Percentiles rank a stretch among this genome's conserved stretches.
phyloP scores from a whole-genome alignment of 2,113 vertebrate species.

The Orcinus orca region DNA sequence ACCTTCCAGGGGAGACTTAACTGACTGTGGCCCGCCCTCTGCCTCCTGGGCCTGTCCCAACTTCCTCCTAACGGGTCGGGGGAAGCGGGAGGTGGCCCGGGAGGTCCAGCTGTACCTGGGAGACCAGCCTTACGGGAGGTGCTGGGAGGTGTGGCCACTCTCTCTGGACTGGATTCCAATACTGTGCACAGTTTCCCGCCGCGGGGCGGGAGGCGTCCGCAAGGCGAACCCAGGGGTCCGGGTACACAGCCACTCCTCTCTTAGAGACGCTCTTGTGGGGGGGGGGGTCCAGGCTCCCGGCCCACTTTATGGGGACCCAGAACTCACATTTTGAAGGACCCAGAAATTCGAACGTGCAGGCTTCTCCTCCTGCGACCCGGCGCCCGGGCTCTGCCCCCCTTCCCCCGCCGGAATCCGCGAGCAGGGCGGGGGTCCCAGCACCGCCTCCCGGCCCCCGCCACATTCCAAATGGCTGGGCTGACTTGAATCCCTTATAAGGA shows the following conservation, averaged over 20 bases:
- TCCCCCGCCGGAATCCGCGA: neutral
- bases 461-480: neutral
- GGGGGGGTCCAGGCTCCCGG: neutral
- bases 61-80: neutral
- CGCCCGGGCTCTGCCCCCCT: neutral
- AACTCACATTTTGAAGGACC: neutral
- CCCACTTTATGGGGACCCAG: neutral
- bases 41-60: neutral
- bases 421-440: neutral
- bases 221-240: no score
- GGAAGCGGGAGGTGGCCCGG: neutral
- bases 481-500: conserved; percentile 67
- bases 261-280: neutral
- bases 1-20: neutral
- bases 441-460: neutral
- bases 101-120: no score
- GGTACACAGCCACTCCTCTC: neutral
- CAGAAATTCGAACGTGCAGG: neutral
- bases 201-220: neutral
- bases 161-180: no score
- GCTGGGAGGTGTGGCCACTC: neutral
- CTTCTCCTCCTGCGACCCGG: neutral
- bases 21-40: neutral
- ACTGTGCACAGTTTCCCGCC: neutral
- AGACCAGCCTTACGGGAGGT: neutral